Conservation (phyloP, 2,888 invertebrate genomes). For the Pyralis farinalis region DNA sequence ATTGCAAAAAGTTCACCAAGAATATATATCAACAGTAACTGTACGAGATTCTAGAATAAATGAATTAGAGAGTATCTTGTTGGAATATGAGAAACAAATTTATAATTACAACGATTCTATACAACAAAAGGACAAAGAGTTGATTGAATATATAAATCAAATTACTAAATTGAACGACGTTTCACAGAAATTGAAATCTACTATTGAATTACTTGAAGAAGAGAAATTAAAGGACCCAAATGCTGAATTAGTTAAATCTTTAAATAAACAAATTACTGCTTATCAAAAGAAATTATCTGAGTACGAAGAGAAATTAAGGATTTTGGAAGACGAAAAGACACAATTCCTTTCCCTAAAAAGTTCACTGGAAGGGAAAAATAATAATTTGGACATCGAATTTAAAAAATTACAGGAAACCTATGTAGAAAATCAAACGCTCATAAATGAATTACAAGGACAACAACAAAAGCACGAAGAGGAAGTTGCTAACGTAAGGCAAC, state of each 20-base stretch:
- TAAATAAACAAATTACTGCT: constrained; percentile 75
- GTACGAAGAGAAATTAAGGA: constrained; percentile 56
- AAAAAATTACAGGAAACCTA: constrained; percentile 61
- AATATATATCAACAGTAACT: constrained; percentile 50
- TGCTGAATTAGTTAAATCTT: constrained; percentile 69
- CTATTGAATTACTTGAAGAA: constrained; percentile 70
- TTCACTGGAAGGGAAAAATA: constrained; percentile 50
- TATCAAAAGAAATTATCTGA: constrained; percentile 64
- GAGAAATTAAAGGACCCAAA: constrained; percentile 74
- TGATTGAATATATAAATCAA: constrained; percentile 74
- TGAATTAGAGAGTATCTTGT: constrained; percentile 70
- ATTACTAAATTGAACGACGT: constrained; percentile 76
- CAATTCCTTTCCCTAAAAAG: constrained; percentile 55
- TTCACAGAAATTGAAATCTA: constrained; percentile 71
- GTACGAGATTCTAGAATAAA: constrained; percentile 66
- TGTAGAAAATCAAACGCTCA: constrained; percentile 61
- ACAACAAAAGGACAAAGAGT: constrained; percentile 71
- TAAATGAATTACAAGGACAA: constrained; percentile 69
- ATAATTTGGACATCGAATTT: constrained; percentile 50
- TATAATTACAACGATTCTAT: constrained; percentile 58
- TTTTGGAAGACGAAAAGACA: constrained; percentile 67
- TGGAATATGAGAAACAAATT: constrained; percentile 74
- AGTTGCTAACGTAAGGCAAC: constrained; percentile 56
- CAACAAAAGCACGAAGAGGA: constrained; percentile 72
- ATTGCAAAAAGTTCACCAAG: constrained; percentile 55